phyloP scores from a whole-genome alignment of 2,888 invertebrate species.

The Syrphus vitripennis region DNA sequence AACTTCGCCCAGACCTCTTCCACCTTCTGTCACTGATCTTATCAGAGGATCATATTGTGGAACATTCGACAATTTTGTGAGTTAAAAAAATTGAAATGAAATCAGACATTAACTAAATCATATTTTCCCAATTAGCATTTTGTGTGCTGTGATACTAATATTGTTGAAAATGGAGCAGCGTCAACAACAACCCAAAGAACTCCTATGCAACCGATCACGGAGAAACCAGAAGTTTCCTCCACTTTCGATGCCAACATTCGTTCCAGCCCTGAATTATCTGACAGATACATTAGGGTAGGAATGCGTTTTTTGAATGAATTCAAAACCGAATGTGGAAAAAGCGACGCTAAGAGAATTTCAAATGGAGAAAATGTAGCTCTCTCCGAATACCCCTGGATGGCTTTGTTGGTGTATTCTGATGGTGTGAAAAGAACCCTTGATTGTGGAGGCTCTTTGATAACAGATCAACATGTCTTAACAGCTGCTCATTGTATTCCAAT shows the following conservation, averaged over 20 bases:
- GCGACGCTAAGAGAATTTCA: constrained; percentile 83
- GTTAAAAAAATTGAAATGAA: neutral
- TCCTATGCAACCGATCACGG: neutral
- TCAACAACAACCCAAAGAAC: neutral
- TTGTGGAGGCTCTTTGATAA: constrained; percentile 73
- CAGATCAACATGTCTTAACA: constrained; percentile 71
- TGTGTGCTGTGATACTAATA: constrained; percentile 45
- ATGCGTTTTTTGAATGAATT: neutral
- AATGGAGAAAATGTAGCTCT: constrained; percentile 84
- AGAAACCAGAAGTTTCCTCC: neutral
- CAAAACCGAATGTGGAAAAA: constrained; percentile 82
- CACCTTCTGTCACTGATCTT: constrained; percentile 15
- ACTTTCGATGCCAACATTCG: neutral
- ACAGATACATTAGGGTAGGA: neutral
- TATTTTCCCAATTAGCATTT: constrained; percentile 37
- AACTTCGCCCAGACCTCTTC: constrained; percentile 25
- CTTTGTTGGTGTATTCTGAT: constrained; percentile 83
- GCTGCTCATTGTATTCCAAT: constrained; percentile 73
- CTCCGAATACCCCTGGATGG: constrained; percentile 89
- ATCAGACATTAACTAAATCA: too few species aligned
- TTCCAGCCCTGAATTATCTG: neutral
- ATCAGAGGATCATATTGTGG: constrained; percentile 43
- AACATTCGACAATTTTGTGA: constrained; percentile 32
- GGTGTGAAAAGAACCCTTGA: constrained; percentile 74
- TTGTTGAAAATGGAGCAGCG: neutral